A percentile compares a stretch with the other conserved stretches of the same genome.
phyloP scores from a whole-genome alignment of 2,113 vertebrate genomes.

The Calonectris borealis region DNA sequence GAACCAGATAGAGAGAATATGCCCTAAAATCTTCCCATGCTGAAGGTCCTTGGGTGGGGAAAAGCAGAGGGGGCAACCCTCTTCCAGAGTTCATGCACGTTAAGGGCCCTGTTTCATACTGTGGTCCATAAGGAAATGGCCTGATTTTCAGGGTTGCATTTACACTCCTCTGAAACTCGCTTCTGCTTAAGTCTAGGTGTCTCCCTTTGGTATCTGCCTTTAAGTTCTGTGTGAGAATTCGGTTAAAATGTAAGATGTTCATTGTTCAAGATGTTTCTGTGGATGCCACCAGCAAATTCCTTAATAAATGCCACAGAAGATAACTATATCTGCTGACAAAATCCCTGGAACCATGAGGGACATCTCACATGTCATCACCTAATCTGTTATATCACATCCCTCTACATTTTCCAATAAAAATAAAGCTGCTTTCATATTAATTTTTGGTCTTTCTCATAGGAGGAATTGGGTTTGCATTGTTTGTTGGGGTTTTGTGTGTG shows the following conservation, averaged over 20 bases:
- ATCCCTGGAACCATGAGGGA: not conserved
- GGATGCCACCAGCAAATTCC: not conserved
- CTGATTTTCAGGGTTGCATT: not conserved
- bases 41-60: not conserved
- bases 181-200: not conserved
- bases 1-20: not conserved
- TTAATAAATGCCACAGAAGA: not conserved
- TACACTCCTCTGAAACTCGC: not conserved
- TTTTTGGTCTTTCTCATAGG: not conserved
- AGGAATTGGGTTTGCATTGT: not conserved
- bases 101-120: not conserved
- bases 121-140: fast-evolving
- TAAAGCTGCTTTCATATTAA: not conserved
- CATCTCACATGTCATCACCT: not conserved
- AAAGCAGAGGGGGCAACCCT: not conserved
- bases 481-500: not conserved
- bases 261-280: not conserved
- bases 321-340: not conserved
- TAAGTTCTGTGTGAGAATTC: not conserved
- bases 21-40: not conserved
- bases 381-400: not conserved
- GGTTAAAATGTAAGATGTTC: not conserved
- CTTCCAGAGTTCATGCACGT: not conserved
- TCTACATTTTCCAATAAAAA: not conserved
- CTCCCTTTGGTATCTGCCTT: not conserved